Conservation (phyloP, 2,797 vertebrate genomes). For the Clamator glandarius region DNA sequence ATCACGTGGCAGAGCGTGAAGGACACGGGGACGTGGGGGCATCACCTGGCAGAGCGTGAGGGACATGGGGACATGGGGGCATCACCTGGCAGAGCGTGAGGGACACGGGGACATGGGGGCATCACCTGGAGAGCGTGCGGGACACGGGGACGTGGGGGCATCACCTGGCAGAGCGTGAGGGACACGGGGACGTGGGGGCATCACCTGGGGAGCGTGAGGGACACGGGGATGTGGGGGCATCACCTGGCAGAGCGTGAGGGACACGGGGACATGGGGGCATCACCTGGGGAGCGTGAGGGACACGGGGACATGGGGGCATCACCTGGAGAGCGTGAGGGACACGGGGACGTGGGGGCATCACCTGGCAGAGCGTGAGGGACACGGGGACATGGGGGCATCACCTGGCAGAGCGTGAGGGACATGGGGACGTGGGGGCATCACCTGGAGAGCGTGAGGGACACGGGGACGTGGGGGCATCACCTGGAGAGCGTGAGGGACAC, state of each 20-base stretch:
- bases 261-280: too few relatives aligned
- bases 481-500: background rate
- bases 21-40: too few relatives aligned
- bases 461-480: background rate
- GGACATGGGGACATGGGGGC: background rate
- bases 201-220: too few relatives aligned
- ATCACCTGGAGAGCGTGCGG: too few relatives aligned
- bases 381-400: too few relatives aligned
- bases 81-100: background rate
- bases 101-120: background rate
- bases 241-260: slow-evolving; percentile 87
- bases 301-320: background rate
- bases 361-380: background rate
- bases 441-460: background rate
- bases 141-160: background rate
- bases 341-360: background rate
- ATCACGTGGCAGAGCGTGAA: background rate
- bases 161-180: too few relatives aligned
- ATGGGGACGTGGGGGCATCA: too few relatives aligned
- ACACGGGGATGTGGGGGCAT: too few relatives aligned
- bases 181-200: too few relatives aligned
- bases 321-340: background rate
- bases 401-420: too few relatives aligned
- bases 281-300: too few relatives aligned
- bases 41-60: too few relatives aligned